phyloP scores from a whole-genome alignment of 1,140 invertebrate species.

The Gerris buenoi region DNA sequence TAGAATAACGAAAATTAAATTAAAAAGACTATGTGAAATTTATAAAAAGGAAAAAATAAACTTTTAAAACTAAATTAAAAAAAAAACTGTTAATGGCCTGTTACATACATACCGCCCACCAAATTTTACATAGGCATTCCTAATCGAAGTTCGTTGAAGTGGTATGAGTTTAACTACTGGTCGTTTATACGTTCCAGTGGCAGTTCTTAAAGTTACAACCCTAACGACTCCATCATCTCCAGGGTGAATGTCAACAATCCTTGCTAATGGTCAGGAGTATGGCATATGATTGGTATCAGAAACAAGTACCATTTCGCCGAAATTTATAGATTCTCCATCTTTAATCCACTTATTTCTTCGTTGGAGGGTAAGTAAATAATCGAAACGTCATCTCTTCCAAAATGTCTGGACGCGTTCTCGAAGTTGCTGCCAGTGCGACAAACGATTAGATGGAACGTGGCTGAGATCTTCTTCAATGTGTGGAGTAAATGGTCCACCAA shows the following conservation, averaged over 20 bases:
- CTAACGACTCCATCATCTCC: constrained; percentile 28
- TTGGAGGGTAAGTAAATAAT: constrained; percentile 26
- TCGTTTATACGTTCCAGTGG: constrained; percentile 6
- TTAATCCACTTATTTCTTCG: constrained; percentile 21
- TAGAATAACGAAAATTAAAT: no score
- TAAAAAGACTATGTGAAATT: no score
- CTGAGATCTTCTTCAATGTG: constrained; percentile 12
- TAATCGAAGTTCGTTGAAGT: no score
- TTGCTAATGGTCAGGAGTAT: constrained; percentile 27
- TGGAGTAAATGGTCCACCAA: constrained; percentile 17
- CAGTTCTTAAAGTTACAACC: constrained; percentile 25
- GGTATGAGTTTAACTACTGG: neutral
- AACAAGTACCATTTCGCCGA: constrained; percentile 24
- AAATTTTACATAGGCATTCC: no score
- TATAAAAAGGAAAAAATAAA: no score
- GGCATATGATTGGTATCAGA: constrained; percentile 23
- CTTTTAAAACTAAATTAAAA: no score
- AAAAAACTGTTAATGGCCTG: no score
- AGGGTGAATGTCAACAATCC: constrained; percentile 25
- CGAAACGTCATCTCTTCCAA: constrained; percentile 24
- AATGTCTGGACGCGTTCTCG: constrained; percentile 22
- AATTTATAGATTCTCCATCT: neutral
- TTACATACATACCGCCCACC: no score
- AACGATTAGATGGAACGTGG: constrained; percentile 11
- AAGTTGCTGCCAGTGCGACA: constrained; percentile 20